These are phyloP conservation scores for Menidia menidia DNA, from an alignment of 2,797 vertebrate species.

Conservation along the genomic window DNA sequence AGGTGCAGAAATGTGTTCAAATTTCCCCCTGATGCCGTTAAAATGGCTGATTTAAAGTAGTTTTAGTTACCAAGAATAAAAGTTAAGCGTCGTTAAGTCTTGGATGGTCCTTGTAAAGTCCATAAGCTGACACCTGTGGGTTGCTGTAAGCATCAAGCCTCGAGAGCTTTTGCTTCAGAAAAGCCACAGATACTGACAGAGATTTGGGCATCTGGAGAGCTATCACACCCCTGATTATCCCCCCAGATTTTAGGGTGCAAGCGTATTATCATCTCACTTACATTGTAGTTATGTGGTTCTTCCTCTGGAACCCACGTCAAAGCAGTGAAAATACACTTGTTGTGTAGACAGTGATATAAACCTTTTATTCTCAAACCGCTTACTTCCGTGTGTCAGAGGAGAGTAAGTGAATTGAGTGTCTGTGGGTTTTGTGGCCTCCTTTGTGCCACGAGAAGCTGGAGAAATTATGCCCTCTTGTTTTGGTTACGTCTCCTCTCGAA, in stretches of 20 bases:
- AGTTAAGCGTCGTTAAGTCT: neutral
- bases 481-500: slow-evolving; percentile 38
- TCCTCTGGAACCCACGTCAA: slow-evolving; percentile 34
- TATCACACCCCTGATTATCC: slow-evolving; percentile 21
- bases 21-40: slow-evolving; percentile 13
- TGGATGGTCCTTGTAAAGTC: slow-evolving; percentile 7
- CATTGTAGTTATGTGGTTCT: slow-evolving; percentile 36
- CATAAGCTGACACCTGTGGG: slow-evolving; percentile 12
- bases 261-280: slow-evolving; percentile 32
- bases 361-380: slow-evolving; percentile 54
- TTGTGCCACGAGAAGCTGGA: slow-evolving; percentile 31
- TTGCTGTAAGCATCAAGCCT: slow-evolving; percentile 49
- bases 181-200: slow-evolving; percentile 17
- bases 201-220: slow-evolving; percentile 15
- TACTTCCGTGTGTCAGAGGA: slow-evolving; percentile 39
- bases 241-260: neutral
- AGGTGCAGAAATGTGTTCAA: neutral
- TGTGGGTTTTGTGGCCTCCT: slow-evolving; percentile 46
- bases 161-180: slow-evolving; percentile 31
- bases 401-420: slow-evolving; percentile 40
- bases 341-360: slow-evolving; percentile 42
- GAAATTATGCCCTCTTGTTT: slow-evolving; percentile 55
- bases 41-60: slow-evolving; percentile 2
- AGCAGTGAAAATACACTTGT: slow-evolving; percentile 48
- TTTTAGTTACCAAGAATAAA: slow-evolving; percentile 15